phyloP scores from a whole-genome alignment of 37 sponge, comb jelly and placozoan genomes.

The Agelas oroides region DNA sequence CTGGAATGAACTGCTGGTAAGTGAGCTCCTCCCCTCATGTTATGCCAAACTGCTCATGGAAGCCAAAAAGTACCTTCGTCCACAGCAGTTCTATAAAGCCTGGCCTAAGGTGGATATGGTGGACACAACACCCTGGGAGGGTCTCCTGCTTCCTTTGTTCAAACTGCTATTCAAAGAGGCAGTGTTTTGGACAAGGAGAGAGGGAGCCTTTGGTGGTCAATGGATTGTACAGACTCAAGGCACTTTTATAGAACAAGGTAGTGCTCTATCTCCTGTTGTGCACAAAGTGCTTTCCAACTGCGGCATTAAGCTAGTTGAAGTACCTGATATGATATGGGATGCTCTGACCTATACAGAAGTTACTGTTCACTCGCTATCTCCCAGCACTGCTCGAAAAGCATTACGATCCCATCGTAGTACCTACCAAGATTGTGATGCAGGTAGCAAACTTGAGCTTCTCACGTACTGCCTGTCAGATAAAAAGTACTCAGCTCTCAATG shows the following conservation, averaged over 20 bases:
- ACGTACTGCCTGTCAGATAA: slow-evolving; percentile 38
- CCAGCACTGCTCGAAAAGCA: neutral
- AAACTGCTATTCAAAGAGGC: neutral
- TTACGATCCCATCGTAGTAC: neutral
- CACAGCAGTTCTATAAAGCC: neutral
- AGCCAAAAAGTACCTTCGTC: slow-evolving; percentile 4
- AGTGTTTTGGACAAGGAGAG: slow-evolving; percentile 5
- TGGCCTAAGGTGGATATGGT: slow-evolving; percentile 1
- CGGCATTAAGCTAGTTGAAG: slow-evolving; percentile 1
- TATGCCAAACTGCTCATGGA: slow-evolving; percentile 35
- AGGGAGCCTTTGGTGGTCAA: neutral
- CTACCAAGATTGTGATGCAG: neutral
- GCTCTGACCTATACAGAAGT: slow-evolving; percentile 4
- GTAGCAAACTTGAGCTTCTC: slow-evolving; percentile 30
- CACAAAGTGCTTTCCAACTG: slow-evolving; percentile 1
- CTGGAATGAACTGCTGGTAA: slow-evolving; percentile 60
- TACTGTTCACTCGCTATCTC: neutral
- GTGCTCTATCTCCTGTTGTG: neutral
- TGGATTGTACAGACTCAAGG: slow-evolving; percentile 4
- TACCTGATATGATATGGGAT: neutral
- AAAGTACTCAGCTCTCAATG: slow-evolving; percentile 9
- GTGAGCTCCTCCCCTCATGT: slow-evolving; percentile 34
- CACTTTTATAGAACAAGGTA: neutral
- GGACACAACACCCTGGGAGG: neutral
- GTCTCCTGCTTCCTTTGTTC: slow-evolving; percentile 2